Evolutionary conservation across 2,797 vertebrate species (phyloP).

Genomic region (Oryzias dopingdopingensis): DNA sequence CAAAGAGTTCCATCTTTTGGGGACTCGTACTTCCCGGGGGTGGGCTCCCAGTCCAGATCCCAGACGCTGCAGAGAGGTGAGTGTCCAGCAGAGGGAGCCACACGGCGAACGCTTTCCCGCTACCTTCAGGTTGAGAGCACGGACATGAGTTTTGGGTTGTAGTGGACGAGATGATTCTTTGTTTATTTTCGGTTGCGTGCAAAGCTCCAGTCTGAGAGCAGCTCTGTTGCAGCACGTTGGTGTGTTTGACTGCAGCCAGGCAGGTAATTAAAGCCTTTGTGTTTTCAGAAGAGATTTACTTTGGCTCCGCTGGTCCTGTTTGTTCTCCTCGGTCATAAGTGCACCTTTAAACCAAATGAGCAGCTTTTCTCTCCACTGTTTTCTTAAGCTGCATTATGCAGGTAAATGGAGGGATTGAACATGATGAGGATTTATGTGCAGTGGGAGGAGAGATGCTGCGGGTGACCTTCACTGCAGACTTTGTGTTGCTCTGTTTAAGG

Average conservation of each 20-base stretch:
- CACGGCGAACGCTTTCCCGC: background rate
- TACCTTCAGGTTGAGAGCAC: background rate
- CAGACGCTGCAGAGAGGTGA: constrained; percentile 92
- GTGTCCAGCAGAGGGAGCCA: constrained; percentile 39
- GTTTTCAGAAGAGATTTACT: constrained; percentile 9
- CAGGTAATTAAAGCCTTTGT: constrained; percentile 17
- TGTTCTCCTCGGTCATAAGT: background rate
- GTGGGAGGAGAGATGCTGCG: too few relatives aligned
- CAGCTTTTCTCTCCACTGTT: background rate
- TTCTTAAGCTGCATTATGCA: background rate
- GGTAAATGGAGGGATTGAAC: background rate
- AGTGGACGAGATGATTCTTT: background rate
- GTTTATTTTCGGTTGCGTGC: background rate
- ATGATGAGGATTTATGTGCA: too few relatives aligned
- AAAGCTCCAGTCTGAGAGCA: constrained; percentile 3
- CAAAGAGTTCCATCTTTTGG: constrained; percentile 83
- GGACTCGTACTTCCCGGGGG: constrained; percentile 79
- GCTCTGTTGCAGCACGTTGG: background rate
- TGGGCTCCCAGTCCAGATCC: constrained; percentile 89
- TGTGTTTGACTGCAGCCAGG: constrained; percentile 4
- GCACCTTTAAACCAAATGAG: background rate
- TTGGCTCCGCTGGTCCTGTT: constrained; percentile 5
- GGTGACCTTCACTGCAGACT: too few relatives aligned
- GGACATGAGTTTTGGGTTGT: background rate
- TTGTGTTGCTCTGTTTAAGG: too few relatives aligned